Percentiles rank a stretch among this genome's conserved stretches.
These are phyloP conservation scores for Rhopalosiphum nymphaeae DNA, from an alignment of 2,888 invertebrate genomes.

Conservation along the genomic window DNA sequence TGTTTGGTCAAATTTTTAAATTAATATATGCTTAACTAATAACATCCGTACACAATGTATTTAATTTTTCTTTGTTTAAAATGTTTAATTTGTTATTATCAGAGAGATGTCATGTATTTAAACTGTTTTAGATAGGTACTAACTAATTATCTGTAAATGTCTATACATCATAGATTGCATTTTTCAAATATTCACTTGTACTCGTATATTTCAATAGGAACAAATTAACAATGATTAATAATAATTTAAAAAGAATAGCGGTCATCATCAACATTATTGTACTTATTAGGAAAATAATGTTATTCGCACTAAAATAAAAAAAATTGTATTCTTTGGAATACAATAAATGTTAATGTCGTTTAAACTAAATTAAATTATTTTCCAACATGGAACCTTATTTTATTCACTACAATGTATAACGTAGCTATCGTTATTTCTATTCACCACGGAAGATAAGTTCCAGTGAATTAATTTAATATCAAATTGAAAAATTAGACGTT, in stretches of 20 bases:
- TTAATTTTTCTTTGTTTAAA: too few species aligned
- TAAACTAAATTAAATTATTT: background rate
- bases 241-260: background rate
- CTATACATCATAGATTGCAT: background rate
- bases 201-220: background rate
- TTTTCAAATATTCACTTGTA: background rate
- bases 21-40: background rate
- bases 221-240: background rate
- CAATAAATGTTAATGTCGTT: background rate
- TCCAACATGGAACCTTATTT: background rate
- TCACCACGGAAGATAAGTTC: background rate
- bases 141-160: background rate
- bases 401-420: background rate
- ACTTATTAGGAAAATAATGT: background rate
- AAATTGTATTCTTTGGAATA: background rate
- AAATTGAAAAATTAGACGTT: background rate
- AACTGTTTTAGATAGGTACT: background rate
- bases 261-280: background rate
- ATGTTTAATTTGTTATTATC: background rate
- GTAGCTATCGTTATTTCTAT: background rate
- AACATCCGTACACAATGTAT: background rate
- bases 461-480: background rate
- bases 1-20: background rate
- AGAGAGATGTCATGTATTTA: background rate
- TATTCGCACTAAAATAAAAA: background rate